Evolutionary conservation across 2,888 invertebrate genomes (phyloP).

Genomic region (Cheilosia soror): DNA sequence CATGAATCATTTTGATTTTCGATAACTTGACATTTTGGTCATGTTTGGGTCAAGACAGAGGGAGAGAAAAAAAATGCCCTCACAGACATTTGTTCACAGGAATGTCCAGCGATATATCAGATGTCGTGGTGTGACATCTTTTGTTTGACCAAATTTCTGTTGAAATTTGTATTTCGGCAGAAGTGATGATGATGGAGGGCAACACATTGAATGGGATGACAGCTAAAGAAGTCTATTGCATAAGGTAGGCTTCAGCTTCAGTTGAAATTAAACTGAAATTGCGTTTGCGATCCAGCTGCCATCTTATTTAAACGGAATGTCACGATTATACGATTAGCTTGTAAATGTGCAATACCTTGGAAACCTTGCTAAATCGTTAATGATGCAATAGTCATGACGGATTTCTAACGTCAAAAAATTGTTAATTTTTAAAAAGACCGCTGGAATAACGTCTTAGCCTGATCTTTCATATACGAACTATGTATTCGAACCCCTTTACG

Average conservation of each 20-base stretch:
- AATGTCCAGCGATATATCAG: conserved; percentile 29
- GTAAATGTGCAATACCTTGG: no score
- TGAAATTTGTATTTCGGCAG: conserved; percentile 29
- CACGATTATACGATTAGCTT: no score
- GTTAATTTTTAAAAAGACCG: no score
- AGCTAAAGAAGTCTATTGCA: not conserved
- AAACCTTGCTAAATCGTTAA: no score
- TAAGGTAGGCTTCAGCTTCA: conserved; percentile 4
- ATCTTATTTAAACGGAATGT: no score
- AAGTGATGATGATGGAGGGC: conserved; percentile 29
- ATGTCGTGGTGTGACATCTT: conserved; percentile 37
- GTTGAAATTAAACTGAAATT: no score
- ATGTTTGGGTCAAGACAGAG: conserved; percentile 47
- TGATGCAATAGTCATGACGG: no score
- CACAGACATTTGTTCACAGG: not conserved
- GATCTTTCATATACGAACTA: no score
- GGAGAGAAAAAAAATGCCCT: not conserved
- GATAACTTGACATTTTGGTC: conserved; percentile 61
- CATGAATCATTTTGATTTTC: conserved; percentile 67
- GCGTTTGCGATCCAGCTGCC: no score
- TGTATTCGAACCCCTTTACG: no score
- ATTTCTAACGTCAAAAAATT: no score
- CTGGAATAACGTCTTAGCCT: no score
- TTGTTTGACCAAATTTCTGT: conserved; percentile 23
- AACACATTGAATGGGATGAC: not conserved